These are phyloP conservation scores for Drosophila sproati DNA, from an alignment of 1,140 invertebrate genomes.

Conservation along the genomic window DNA sequence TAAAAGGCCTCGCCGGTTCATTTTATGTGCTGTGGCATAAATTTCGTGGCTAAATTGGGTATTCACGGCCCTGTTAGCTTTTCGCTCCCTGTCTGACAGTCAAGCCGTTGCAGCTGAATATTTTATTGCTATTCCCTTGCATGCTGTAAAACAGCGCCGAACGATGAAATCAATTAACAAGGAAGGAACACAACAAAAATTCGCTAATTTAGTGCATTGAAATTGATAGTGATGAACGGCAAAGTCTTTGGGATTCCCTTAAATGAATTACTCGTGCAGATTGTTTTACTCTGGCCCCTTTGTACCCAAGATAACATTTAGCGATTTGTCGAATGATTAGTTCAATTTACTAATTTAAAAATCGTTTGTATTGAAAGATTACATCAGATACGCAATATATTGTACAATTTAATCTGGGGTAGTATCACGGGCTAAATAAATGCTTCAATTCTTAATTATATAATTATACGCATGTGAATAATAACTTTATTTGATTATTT, in stretches of 20 bases:
- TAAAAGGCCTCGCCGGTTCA: slow-evolving; percentile 52
- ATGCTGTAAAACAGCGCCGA: neutral
- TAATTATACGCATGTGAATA: no score
- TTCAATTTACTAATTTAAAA: no score
- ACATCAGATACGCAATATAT: no score
- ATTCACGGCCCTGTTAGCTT: slow-evolving; percentile 55
- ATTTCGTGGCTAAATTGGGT: slow-evolving; percentile 78
- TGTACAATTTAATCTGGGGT: no score
- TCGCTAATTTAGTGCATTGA: slow-evolving; percentile 18
- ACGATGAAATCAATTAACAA: slow-evolving; percentile 66
- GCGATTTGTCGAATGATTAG: no score
- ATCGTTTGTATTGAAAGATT: no score
- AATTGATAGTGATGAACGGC: slow-evolving; percentile 35
- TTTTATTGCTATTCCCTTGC: slow-evolving; percentile 56
- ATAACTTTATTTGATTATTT: no score
- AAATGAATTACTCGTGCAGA: no score
- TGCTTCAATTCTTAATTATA: no score
- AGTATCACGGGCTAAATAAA: no score
- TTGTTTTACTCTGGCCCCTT: no score
- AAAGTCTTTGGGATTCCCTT: neutral
- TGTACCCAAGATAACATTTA: no score
- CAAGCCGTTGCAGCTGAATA: slow-evolving; percentile 51
- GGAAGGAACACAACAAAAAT: slow-evolving; percentile 12
- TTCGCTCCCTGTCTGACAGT: slow-evolving; percentile 14
- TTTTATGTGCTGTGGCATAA: slow-evolving; percentile 75